A percentile compares a stretch with the other conserved stretches of the same genome.
These are phyloP conservation scores for Meteorus sp. DNA, from an alignment of 1,140 invertebrate species.

Conservation along the genomic window DNA sequence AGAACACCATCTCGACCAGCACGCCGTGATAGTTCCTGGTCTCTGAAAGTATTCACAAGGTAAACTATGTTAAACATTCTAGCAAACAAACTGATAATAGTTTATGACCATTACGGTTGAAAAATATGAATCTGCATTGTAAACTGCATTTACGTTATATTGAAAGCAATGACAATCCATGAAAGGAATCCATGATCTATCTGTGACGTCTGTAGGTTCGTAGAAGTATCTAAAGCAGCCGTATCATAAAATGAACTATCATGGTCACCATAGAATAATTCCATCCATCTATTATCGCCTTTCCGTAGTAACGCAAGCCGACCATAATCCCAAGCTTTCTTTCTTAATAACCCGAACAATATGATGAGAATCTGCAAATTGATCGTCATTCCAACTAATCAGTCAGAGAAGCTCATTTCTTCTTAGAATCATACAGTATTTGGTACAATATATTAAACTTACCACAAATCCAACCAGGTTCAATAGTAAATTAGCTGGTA, in stretches of 20 bases:
- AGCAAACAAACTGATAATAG: too few relatives aligned
- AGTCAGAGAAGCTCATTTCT: slow-evolving; percentile 23
- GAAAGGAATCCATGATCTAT: slow-evolving; percentile 66
- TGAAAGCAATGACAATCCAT: slow-evolving; percentile 69
- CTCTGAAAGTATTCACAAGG: slow-evolving; percentile 69
- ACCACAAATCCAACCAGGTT: slow-evolving; percentile 80
- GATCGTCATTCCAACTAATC: too few relatives aligned
- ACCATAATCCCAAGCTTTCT: slow-evolving; percentile 93
- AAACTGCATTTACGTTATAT: slow-evolving; percentile 60
- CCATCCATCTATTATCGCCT: slow-evolving; percentile 83
- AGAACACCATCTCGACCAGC: slow-evolving; percentile 91
- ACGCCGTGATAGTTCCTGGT: slow-evolving; percentile 81
- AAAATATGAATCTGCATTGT: too few relatives aligned
- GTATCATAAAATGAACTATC: slow-evolving; percentile 60
- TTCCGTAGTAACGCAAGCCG: slow-evolving; percentile 86
- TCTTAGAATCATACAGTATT: background rate
- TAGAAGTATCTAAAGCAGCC: slow-evolving; percentile 50
- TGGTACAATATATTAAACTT: too few relatives aligned
- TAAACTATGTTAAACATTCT: too few relatives aligned
- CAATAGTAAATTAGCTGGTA: slow-evolving; percentile 84
- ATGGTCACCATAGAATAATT: slow-evolving; percentile 82
- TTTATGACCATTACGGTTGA: too few relatives aligned
- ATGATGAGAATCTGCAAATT: slow-evolving; percentile 69
- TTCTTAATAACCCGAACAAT: slow-evolving; percentile 81
- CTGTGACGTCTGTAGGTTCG: slow-evolving; percentile 58